Base-by-base conservation (phyloP, 2,797 vertebrate species). In the Mormyrus proboscirostris region DNA sequence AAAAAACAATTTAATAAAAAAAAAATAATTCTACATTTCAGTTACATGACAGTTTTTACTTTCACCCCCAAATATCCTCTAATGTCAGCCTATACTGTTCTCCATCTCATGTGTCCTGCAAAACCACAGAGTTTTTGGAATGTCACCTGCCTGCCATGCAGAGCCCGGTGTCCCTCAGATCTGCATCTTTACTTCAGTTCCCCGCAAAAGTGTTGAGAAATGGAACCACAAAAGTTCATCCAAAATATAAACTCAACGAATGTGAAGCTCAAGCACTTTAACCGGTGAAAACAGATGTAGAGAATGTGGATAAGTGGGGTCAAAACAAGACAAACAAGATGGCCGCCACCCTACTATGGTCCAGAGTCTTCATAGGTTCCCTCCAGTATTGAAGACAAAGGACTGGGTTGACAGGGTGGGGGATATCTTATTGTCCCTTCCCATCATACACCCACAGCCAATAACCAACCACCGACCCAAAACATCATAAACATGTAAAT, bases 331-430 rank as follows among this genome's bases (percentile, higher is more conserved):
- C 90, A 91, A 25, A 90, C 92, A 94, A 94, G 91, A 93, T 94
- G 91, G 91, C 93, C 29, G 86, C 91, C 94, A 90, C 89, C 91
- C 92, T 82, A 87, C 87, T 91, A 93, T 91, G 89, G 89, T 92
- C 90, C 92, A 94, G 91, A 89, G 91, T 92, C 94, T 95, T 94
- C 94, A 90, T 92, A 94, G 94, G 95, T 94, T 96, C 95, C 95
- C 95, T 96, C 96, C 95, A 95, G 86, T 92, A 76, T 90, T 93
- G 93, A 96, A 93, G 93, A 93, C 93, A 9, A 92, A 92, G 93
- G 93, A 94, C 89, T 62, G 44, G 91, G 93, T 55, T 93, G 88
- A 8, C 38, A 90, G 93, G 92, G 89, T 91, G 92, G 93, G 90
- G 90, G 91, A 92, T 85, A 92, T 92, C 92, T 93, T 94, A 93